Evolutionary conservation across 2,888 invertebrate genomes (phyloP).

Genomic region (Lathronympha strigana): DNA sequence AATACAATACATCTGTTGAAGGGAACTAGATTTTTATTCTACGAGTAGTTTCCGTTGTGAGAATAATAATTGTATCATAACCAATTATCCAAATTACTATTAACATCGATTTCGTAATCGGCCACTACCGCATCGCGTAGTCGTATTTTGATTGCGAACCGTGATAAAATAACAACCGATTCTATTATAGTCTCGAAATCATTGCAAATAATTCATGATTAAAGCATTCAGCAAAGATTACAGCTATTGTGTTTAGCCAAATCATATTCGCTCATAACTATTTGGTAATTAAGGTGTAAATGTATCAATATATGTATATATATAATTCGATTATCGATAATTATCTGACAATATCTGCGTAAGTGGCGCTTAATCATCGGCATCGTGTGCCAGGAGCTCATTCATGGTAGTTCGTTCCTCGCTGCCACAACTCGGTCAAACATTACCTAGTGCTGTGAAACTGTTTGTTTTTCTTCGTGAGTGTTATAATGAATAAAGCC

Average conservation of each 20-base stretch:
- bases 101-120: constrained; percentile 25
- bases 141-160: constrained; percentile 33
- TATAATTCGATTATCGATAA: constrained; percentile 59
- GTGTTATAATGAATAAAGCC: constrained; percentile 30
- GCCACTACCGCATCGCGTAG: constrained; percentile 21
- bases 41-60: not conserved
- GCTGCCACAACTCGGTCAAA: constrained; percentile 18
- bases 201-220: too few species aligned
- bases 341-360: constrained; percentile 63
- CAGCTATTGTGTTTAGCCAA: constrained; percentile 3
- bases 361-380: constrained; percentile 63
- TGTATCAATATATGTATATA: constrained; percentile 51
- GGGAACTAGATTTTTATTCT: too few species aligned
- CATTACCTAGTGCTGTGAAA: constrained; percentile 18
- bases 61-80: not conserved
- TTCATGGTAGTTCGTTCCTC: constrained; percentile 29
- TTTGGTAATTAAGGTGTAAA: constrained; percentile 46
- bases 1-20: too few species aligned
- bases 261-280: constrained; percentile 22
- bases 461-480: constrained; percentile 17
- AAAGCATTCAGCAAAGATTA: too few species aligned
- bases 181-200: constrained; percentile 28
- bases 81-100: constrained; percentile 10
- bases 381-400: constrained; percentile 28
- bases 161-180: constrained; percentile 25